Evolutionary conservation across 1,140 invertebrate species (phyloP), one percentile per base, ranked within the genome.

Genomic region (Temnothorax curvispinosus): DNA sequence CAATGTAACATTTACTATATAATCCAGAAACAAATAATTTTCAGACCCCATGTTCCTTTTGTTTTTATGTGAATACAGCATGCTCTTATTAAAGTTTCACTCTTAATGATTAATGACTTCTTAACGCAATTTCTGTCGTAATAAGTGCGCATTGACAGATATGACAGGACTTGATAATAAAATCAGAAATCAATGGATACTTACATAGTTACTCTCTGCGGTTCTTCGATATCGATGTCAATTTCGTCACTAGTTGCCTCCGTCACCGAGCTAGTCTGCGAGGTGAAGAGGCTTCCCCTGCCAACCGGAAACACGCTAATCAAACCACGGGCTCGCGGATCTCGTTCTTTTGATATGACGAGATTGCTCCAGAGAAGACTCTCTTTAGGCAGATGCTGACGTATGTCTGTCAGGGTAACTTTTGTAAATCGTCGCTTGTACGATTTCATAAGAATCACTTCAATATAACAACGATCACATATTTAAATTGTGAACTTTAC

Each of bases 201-300:
- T 96, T 95, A 97, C 97, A 96, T 96, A 67, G 97, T 97, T 75
- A 97, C 96, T 89, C 97, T 94, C 80, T 96, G 96, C 72, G 97
- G 96, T 93, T 97, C 97, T 67, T 96, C 96, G 74, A 94, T 94
- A 91, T 97, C 97, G 84, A 97, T 96, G 94, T 97, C 97, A 80
- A 97, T 97, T 91, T 97, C 97, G 89, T 97, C 97, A 87, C 97
- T 97, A 13, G 96, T 96, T 4, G 97, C 96, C 93, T 97, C 97
- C 7, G 97, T 97, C 32, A 97, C 96, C 47, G 96, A 97, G 93
- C 96, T 97, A 5, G 96, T 97, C 92, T 97, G 97, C 90, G 96
- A 97, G 41, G 96, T 96, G 88, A 97, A 96, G 62, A 97, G 94
- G 80, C 96, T 96, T 58, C 95, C 96, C 89, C 94, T 94, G 91